Percentiles rank a stretch among this genome's conserved stretches.
phyloP scores from a whole-genome alignment of 2,797 vertebrate species.

The Delichon dasypus region DNA sequence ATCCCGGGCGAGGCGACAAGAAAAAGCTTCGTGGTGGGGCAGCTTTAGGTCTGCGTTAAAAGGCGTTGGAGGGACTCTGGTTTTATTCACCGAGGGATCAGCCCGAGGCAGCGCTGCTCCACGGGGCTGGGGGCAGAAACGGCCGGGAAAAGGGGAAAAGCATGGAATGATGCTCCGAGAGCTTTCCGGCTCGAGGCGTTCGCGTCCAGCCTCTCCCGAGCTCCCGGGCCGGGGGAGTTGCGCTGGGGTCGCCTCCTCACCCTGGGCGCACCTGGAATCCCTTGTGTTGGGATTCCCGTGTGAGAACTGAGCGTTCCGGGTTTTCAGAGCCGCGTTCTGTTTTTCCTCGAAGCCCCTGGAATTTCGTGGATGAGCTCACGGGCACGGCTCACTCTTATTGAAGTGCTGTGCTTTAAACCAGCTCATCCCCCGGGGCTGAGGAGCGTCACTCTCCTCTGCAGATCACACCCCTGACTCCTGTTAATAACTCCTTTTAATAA shows the following conservation, averaged over 20 bases:
- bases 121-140: too few relatives aligned
- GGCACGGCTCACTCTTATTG: neutral
- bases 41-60: conserved; percentile 39
- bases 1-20: neutral
- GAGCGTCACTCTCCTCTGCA: neutral
- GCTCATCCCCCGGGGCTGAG: neutral
- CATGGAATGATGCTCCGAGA: neutral
- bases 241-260: neutral
- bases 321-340: accelerated
- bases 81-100: conserved; percentile 49
- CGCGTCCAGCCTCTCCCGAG: neutral
- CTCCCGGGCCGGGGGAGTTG: neutral
- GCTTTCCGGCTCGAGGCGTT: neutral
- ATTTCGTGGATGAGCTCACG: neutral
- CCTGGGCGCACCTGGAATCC: neutral
- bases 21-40: conserved; percentile 5
- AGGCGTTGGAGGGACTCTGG: neutral
- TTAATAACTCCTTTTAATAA: too few relatives aligned
- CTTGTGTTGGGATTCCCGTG: neutral
- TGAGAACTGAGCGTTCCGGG: neutral
- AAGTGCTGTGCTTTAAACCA: neutral
- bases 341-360: neutral
- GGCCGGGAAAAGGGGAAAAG: neutral
- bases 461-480: neutral
- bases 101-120: neutral